phyloP scores from a whole-genome alignment of 2,113 vertebrate species.

The Halichoeres trimaculatus region DNA sequence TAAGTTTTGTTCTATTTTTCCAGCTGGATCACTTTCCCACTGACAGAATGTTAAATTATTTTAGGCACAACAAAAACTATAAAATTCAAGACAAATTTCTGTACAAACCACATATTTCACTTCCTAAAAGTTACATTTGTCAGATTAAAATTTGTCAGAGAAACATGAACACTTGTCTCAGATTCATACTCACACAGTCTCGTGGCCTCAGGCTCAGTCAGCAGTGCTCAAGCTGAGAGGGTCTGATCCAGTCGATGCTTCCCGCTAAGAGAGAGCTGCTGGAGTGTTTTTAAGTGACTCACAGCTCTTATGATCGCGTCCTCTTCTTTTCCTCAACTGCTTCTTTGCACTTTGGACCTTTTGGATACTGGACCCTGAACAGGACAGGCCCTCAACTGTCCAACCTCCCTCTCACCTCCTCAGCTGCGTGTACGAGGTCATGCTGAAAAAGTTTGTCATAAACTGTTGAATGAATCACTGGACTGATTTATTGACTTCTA shows the following conservation, averaged over 20 bases:
- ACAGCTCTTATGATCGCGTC: slow-evolving; percentile 18
- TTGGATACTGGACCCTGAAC: slow-evolving; percentile 23
- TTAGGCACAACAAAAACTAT: too few relatives aligned
- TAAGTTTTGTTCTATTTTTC: background rate
- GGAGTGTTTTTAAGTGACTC: slow-evolving; percentile 13
- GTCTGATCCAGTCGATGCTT: slow-evolving; percentile 22
- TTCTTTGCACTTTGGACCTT: slow-evolving; percentile 70
- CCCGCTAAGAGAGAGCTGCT: slow-evolving; percentile 1
- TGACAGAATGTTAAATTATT: background rate
- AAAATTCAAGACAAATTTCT: too few relatives aligned
- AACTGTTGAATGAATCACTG: background rate
- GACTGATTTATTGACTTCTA: background rate
- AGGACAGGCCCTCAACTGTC: slow-evolving; percentile 1
- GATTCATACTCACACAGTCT: slow-evolving; percentile 60
- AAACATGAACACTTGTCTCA: slow-evolving; percentile 1
- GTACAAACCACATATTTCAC: background rate
- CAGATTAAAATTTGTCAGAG: background rate
- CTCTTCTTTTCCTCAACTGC: slow-evolving; percentile 19
- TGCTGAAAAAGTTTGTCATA: background rate
- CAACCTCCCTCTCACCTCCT: background rate
- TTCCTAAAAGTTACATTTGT: background rate
- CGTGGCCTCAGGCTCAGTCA: slow-evolving; percentile 6
- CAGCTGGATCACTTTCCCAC: background rate
- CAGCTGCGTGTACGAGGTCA: slow-evolving; percentile 4
- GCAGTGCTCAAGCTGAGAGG: slow-evolving; percentile 17